Evolutionary conservation across 2,113 vertebrate species (phyloP).

Genomic region (Mesocricetus auratus): DNA sequence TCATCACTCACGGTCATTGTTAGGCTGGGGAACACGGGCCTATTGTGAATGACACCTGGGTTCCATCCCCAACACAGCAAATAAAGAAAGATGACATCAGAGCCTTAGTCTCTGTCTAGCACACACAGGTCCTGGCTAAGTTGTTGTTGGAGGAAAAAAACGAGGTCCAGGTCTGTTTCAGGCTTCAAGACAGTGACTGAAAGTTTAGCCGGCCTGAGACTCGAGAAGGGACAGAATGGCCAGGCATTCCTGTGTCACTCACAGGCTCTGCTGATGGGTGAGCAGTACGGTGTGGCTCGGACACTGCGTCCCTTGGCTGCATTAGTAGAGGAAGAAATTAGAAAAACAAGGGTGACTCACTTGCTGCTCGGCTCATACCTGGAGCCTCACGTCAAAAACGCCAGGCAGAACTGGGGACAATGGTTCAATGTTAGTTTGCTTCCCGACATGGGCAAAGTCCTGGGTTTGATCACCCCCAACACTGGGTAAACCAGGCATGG

Average conservation of each 20-base stretch:
- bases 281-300: accelerated
- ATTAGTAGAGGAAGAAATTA: background rate
- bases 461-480: background rate
- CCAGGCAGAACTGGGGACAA: background rate
- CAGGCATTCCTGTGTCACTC: background rate
- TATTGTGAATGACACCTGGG: background rate
- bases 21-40: background rate
- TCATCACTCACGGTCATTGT: accelerated
- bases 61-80: background rate
- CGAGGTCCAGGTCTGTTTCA: background rate
- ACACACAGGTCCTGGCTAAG: background rate
- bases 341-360: background rate
- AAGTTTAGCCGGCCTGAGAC: background rate
- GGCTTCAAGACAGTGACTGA: background rate
- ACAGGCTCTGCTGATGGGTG: background rate
- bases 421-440: background rate
- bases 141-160: background rate
- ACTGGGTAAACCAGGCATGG: background rate
- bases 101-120: background rate
- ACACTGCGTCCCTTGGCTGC: background rate
- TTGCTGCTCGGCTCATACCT: background rate
- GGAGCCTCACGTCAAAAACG: background rate
- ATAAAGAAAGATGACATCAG: background rate
- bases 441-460: background rate
- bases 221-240: background rate